Conservation (phyloP, 2,888 invertebrate species). For the Drosophila recens region DNA sequence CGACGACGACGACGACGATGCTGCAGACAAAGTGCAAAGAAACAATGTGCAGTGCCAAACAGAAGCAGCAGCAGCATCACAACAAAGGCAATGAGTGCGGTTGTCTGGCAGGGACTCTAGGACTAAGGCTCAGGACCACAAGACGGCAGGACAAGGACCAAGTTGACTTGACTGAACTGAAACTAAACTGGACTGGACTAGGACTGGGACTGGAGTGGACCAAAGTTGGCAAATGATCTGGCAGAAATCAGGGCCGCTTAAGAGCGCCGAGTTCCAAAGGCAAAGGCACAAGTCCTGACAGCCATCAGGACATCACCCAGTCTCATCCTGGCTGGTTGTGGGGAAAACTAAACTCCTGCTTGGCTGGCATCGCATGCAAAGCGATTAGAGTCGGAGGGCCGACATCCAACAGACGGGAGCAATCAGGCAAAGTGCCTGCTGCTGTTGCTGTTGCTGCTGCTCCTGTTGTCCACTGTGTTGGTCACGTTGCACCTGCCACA, state of each 20-base stretch:
- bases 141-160: slow-evolving; percentile 28
- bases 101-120: slow-evolving; percentile 44
- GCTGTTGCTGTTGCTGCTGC: slow-evolving; percentile 44
- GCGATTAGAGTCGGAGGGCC: slow-evolving; percentile 69
- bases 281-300: slow-evolving; percentile 26
- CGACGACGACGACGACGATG: not conserved
- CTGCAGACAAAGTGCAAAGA: slow-evolving; percentile 64
- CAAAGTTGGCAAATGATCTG: slow-evolving; percentile 81
- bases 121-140: slow-evolving; percentile 26
- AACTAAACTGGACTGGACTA: not conserved
- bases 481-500: slow-evolving; percentile 68
- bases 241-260: slow-evolving; percentile 76
- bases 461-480: slow-evolving; percentile 47
- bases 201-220: slow-evolving; percentile 2
- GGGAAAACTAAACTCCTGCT: slow-evolving; percentile 6
- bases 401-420: slow-evolving; percentile 75
- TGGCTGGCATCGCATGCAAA: slow-evolving; percentile 45
- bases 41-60: slow-evolving; percentile 77
- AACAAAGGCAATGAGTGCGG: slow-evolving; percentile 66
- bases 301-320: slow-evolving; percentile 4
- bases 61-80: slow-evolving; percentile 13
- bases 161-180: slow-evolving; percentile 15
- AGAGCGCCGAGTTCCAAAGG: slow-evolving; percentile 49
- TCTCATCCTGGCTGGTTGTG: not conserved
- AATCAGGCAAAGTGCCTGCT: slow-evolving; percentile 78